Evolutionary conservation across 2,888 invertebrate species (phyloP), one percentile per base, ranked within the genome.

Genomic region (Acrocyrtus sp.): DNA sequence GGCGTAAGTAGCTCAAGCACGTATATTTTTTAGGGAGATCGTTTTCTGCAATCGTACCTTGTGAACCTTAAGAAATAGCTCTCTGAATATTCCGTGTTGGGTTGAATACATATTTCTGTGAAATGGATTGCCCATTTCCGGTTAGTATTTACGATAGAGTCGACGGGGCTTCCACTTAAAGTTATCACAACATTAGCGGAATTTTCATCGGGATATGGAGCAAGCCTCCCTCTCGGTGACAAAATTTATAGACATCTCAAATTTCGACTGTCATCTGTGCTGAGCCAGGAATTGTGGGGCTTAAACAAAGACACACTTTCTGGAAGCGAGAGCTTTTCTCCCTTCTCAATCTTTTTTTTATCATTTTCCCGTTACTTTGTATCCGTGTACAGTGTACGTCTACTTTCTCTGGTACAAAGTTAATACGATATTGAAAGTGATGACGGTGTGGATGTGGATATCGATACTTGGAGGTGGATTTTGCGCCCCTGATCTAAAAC

Each of bases 51-150:
- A n/a, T n/a, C n/a, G n/a, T n/a, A n/a, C n/a, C n/a, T n/a, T n/a
- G n/a, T n/a, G n/a, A n/a, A n/a, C n/a, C n/a, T n/a, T n/a, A n/a
- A n/a, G n/a, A n/a, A n/a, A n/a, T n/a, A n/a, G n/a, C n/a, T n/a
- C n/a, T n/a, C n/a, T n/a, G n/a, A n/a, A n/a, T n/a, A n/a, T n/a
- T n/a, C n/a, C n/a, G n/a, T n/a, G n/a, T n/a, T n/a, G n/a, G n/a
- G n/a, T n/a, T n/a, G n/a, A n/a, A n/a, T n/a, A n/a, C n/a, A n/a
- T 57, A 72, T 72, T 72, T 63, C 70, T 63, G n/a, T 58, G 63
- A 58, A 72, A 72, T 72, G 70, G 63, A 72, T 72, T 72, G 70
- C 70, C 63, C 63, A 72, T 72, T 72, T 72, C 70, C 70, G 50
- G 58, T 56, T 63, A 72, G n/a, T n/a, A n/a, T n/a, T 63, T 63